Base-by-base conservation (phyloP, 2,113 vertebrate genomes). In the Amphilophus citrinellus region DNA sequence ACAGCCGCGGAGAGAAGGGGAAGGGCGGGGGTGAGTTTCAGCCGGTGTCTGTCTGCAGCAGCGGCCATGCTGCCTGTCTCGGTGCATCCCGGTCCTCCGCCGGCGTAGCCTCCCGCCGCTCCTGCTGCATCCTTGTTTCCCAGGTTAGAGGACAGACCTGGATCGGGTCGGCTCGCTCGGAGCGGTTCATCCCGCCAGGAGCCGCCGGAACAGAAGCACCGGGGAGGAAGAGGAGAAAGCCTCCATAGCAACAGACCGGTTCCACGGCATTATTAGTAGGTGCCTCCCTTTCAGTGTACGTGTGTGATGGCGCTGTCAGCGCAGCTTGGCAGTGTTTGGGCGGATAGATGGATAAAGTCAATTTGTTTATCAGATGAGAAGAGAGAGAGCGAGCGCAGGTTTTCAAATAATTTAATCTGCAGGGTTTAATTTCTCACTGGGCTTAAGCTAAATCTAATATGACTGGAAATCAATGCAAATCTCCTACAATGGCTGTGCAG, bases 211-310 rank as follows among this genome's bases (percentile, higher is more conserved):
- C 68, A 39, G 39, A 22, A 62, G 58, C 18, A 50, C 44, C 15
- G 73, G 66, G 20, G 22, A 66, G 53, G 79, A 82, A 66, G 83
- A 85, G 75, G 80, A 90, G 85, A 39, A 91, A 85, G 61, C 56
- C 87, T 87, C 90, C 94, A 42, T 91, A 93, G 93, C 92, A 93
- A 93, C 93, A 90, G 86, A 90, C 92, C 89, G 92, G 91, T 82
- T 91, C 53, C 78, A 71, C 91, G 84, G 88, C 89, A 81, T 86
- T 84, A 87, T 86, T 59, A 93, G 94, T 94, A 83, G 90, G 94
- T 93, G 62, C 78, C 84, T 92, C 91, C 86, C 83, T 86, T 65
- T 27, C 20, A 4, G n/a, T n/a, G 27, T 61, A 22, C 53, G 80
- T 68, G 80, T 57, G 85, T 42, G 42, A 75, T 79, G 80, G 58